Evolutionary conservation across 1,140 invertebrate genomes (phyloP).

Genomic region (Drosophila guanche): DNA sequence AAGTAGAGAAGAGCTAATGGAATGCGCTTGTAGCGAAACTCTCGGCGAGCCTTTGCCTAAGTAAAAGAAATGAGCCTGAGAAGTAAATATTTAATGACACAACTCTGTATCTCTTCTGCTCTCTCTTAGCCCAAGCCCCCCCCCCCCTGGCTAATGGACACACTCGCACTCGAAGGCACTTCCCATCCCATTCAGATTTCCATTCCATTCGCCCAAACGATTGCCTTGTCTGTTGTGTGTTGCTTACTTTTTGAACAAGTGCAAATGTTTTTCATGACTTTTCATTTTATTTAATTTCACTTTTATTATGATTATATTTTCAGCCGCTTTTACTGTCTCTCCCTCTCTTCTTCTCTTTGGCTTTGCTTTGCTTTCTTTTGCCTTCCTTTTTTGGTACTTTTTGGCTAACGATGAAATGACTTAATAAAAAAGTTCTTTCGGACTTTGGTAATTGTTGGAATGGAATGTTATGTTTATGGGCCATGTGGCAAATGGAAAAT

Average conservation of each 20-base stretch:
- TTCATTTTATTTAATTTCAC: constrained; percentile 79
- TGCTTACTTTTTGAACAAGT: constrained; percentile 74
- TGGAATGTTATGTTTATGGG: neutral
- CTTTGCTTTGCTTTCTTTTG: neutral
- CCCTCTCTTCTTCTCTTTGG: neutral
- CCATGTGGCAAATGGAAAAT: neutral
- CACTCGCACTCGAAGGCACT: constrained; percentile 2
- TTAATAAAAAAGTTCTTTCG: constrained; percentile 66
- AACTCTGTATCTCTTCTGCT: neutral
- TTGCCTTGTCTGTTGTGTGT: constrained; percentile 32
- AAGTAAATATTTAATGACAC: constrained; percentile 79
- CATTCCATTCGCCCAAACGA: constrained; percentile 16
- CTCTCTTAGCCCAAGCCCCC: neutral
- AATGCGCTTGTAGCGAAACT: constrained; percentile 41
- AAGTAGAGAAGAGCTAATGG: constrained; percentile 24
- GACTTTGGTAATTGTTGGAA: constrained; percentile 31
- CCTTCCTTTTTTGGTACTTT: constrained; percentile 8
- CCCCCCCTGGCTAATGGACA: constrained; percentile 63
- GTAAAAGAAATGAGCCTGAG: constrained; percentile 69
- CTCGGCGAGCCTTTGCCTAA: constrained; percentile 56
- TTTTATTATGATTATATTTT: constrained; percentile 81
- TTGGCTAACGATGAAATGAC: constrained; percentile 63
- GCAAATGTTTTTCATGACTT: constrained; percentile 75
- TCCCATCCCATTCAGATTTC: too few relatives aligned
- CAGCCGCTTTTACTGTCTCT: constrained; percentile 36